Evolutionary conservation across 2,797 vertebrate species (phyloP).

Genomic region (Sebastes minor): DNA sequence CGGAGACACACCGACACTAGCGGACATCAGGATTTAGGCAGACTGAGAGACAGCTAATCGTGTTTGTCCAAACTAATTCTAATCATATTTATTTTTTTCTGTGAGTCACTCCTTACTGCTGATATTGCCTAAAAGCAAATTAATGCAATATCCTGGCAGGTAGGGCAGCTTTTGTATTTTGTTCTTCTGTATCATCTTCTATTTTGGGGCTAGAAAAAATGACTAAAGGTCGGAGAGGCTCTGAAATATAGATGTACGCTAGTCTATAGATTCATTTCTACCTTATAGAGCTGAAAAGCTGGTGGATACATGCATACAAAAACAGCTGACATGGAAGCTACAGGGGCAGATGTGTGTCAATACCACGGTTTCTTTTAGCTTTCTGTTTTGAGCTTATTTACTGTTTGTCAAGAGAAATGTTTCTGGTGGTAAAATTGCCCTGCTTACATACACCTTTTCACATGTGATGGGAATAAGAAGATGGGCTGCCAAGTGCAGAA

Average conservation of each 20-base stretch:
- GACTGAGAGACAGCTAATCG: not conserved
- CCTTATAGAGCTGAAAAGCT: not conserved
- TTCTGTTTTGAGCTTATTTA: not conserved
- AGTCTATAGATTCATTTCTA: not conserved
- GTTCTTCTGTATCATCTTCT: not conserved
- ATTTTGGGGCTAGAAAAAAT: not conserved
- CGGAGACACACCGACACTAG: conserved; percentile 3
- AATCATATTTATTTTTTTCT: not conserved
- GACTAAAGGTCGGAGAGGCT: not conserved
- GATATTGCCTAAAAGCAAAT: conserved; percentile 2
- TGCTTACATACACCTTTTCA: not conserved
- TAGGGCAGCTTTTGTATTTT: not conserved
- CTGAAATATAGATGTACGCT: not conserved
- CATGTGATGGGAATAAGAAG: not conserved
- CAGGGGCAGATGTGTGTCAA: not conserved
- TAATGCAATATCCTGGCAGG: not conserved
- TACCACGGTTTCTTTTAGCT: not conserved
- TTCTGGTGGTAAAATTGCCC: not conserved
- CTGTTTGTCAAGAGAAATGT: not conserved
- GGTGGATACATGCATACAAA: not conserved
- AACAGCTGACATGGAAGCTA: not conserved
- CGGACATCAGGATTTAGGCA: conserved; percentile 10
- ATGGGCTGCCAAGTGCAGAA: not conserved
- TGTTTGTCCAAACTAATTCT: not conserved
- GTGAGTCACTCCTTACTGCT: not conserved